Evolutionary conservation across 2,113 vertebrate species (phyloP).

Genomic region (Furnarius figulus): DNA sequence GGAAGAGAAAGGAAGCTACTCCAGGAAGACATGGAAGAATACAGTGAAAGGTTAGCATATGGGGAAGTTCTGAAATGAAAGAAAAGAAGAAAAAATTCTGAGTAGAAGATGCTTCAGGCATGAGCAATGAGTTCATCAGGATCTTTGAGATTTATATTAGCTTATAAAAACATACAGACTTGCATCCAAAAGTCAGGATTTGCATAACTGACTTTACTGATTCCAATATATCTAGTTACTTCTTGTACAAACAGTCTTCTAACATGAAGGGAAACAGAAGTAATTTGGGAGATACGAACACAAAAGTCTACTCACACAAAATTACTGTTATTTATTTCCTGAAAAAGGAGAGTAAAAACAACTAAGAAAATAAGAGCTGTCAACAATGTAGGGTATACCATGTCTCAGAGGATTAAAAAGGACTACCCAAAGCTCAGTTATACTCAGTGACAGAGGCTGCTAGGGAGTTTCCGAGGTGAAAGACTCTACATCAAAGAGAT

Average conservation of each 20-base stretch:
- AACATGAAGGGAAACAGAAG: background rate
- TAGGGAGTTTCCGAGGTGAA: background rate
- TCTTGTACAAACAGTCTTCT: background rate
- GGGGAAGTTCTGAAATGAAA: background rate
- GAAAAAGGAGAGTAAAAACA: background rate
- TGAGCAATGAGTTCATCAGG: background rate
- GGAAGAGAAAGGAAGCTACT: background rate
- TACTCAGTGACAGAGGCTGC: background rate
- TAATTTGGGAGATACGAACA: background rate
- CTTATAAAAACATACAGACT: background rate
- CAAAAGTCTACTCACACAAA: background rate
- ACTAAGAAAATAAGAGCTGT: background rate
- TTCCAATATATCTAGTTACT: background rate
- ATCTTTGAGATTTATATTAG: background rate
- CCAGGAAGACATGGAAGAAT: accelerated
- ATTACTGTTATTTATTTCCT: background rate
- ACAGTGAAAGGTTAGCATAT: background rate
- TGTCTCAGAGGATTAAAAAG: background rate
- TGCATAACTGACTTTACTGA: conserved; percentile 3
- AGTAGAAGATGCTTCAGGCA: background rate
- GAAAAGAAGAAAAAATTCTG: background rate
- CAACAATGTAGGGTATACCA: background rate
- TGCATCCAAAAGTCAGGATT: background rate
- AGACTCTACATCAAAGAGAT: background rate
- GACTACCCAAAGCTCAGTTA: background rate